Base-by-base conservation (phyloP, 2,797 vertebrate species). In the Catamblyrhynchus diadema region DNA sequence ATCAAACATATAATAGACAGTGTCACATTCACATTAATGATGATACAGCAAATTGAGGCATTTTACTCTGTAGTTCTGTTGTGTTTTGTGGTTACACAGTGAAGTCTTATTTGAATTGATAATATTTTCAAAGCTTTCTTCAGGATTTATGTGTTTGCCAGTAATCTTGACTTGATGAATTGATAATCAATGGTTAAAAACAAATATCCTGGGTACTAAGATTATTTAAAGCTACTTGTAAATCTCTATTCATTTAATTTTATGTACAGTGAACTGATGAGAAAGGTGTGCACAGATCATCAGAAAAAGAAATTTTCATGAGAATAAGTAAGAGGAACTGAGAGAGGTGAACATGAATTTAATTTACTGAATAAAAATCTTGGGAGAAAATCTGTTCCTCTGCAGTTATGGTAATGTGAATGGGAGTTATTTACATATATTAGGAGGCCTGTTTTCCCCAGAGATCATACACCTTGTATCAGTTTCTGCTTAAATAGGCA, bases 401-500 rank as follows among this genome's bases (percentile, higher is more conserved):
- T 88, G 41, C 82, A 64, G 39, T 94, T 88, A 59, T 84, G 71
- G 35, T 82, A 81, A 90, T 61, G 25, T 44, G 88, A 91, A 89
- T 75, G 27, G 41, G 35, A 92, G 56, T 87, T 93, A 92, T 96
- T 95, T 96, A 85, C 81, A 79, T 90, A 39, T 75, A 90, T 86
- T 96, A 90, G 45, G 19, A 86, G 42, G 33, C 28, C 74, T 75
- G 32, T 86, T 86, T 95, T 91, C 65, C 62, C 54, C 39, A 72
- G 51, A 94, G 72, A 97, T 92, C 80, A 78, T 83, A 86, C 28
- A 87, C 78, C 95, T 96, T 93, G 54, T 95, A 94, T 96, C 86
- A 92, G 65, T 65, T 97, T 96, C 86, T 95, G 62, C 89, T 91
- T 94, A 96, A 94, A 83, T 64, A 90, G 60, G 61, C 86, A 70